Percentiles rank a stretch among this genome's conserved stretches.
Evolutionary conservation across 2,113 vertebrate genomes (phyloP).

Genomic region (Ursus arctos): DNA sequence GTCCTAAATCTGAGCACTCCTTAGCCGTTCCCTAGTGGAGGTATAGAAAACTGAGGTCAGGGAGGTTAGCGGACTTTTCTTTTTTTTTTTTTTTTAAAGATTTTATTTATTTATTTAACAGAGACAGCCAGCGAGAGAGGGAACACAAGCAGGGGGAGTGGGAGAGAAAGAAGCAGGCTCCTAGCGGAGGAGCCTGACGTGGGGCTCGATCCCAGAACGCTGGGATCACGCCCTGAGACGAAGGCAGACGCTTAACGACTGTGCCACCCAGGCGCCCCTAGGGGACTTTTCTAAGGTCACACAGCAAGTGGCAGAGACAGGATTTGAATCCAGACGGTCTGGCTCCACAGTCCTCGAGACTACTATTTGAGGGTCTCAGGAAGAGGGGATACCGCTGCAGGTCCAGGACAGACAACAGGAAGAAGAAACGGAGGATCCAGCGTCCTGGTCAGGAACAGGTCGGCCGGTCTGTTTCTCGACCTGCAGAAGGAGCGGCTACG

Average conservation of each 20-base stretch:
- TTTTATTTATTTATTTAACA: too few relatives aligned
- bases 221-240: too few relatives aligned
- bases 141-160: too few relatives aligned
- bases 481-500: neutral
- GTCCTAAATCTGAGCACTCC: neutral
- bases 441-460: neutral
- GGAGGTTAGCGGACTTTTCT: neutral
- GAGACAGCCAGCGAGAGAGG: too few relatives aligned
- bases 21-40: neutral
- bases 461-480: neutral
- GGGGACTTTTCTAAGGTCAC: neutral
- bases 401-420: neutral
- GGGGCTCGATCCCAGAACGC: too few relatives aligned
- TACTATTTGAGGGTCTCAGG: neutral
- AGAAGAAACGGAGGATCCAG: neutral
- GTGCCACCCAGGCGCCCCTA: too few relatives aligned
- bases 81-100: too few relatives aligned
- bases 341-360: neutral
- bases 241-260: too few relatives aligned
- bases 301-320: neutral
- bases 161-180: too few relatives aligned
- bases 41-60: neutral
- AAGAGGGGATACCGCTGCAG: fast-evolving
- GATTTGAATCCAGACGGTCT: neutral
- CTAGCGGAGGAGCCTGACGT: too few relatives aligned